Evolutionary conservation across 2,113 vertebrate genomes (phyloP).

Genomic region (Gallinago undulata): DNA sequence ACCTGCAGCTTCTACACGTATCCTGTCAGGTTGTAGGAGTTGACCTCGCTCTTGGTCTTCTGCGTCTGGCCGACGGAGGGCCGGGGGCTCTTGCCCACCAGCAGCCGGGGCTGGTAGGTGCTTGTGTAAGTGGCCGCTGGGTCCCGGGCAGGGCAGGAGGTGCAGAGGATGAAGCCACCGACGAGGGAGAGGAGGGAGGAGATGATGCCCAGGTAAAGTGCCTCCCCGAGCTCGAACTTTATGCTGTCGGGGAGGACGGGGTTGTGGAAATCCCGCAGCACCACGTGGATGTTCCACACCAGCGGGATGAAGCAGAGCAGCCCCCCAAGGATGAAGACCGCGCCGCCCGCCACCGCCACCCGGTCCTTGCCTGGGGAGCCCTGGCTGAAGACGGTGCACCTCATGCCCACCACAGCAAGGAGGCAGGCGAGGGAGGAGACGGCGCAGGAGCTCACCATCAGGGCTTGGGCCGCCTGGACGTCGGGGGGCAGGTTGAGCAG

Average conservation of each 20-base stretch:
- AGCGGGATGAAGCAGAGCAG: constrained; percentile 88
- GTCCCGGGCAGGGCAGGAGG: constrained; percentile 77
- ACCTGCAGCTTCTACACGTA: constrained; percentile 70
- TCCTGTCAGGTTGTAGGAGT: constrained; percentile 80
- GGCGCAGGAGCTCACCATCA: constrained; percentile 91
- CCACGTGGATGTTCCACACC: constrained; percentile 90
- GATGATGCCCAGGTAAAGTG: constrained; percentile 88
- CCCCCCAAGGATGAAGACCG: constrained; percentile 81
- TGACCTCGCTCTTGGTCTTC: constrained; percentile 75
- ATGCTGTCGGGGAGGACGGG: constrained; percentile 81
- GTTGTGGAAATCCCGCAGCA: constrained; percentile 89
- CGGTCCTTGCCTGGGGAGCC: constrained; percentile 79
- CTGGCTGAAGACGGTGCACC: constrained; percentile 90
- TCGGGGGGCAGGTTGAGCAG: constrained; percentile 86
- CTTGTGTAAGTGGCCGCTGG: not conserved
- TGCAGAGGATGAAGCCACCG: constrained; percentile 85
- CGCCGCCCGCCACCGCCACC: constrained; percentile 80
- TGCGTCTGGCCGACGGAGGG: constrained; percentile 14
- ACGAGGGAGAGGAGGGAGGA: constrained; percentile 85
- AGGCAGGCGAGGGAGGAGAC: constrained; percentile 82
- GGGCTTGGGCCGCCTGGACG: constrained; percentile 87
- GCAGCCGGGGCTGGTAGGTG: constrained; percentile 59
- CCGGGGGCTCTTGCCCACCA: constrained; percentile 48
- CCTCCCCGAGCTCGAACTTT: constrained; percentile 92
- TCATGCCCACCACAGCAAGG: constrained; percentile 85